These are phyloP conservation scores for Lasioglossum villosulum DNA, from an alignment of 2,888 invertebrate genomes.

Conservation along the genomic window DNA sequence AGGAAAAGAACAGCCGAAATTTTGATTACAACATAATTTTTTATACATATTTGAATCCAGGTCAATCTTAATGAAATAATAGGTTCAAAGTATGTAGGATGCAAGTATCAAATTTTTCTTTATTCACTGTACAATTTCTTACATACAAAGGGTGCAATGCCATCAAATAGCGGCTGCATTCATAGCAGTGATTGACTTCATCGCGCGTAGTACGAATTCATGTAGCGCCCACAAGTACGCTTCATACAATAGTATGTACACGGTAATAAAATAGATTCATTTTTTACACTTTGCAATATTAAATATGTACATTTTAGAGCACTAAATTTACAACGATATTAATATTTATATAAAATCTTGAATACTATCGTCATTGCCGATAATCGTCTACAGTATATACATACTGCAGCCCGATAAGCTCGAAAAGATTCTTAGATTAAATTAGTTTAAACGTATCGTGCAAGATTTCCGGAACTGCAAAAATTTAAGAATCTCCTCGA, in stretches of 20 bases:
- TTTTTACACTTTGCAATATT: conserved; percentile 59
- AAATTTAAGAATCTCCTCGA: background rate
- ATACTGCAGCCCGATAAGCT: background rate
- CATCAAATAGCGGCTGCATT: conserved; percentile 31
- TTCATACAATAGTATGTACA: conserved; percentile 53
- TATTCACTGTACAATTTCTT: conserved; percentile 69
- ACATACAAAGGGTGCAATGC: conserved; percentile 57
- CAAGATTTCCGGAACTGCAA: background rate
- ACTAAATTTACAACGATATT: conserved; percentile 35
- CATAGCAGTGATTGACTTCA: conserved; percentile 50
- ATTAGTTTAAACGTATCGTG: background rate
- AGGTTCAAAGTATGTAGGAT: background rate
- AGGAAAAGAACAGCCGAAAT: too few relatives aligned
- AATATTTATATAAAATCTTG: conserved; percentile 6
- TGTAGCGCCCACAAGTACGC: conserved; percentile 11
- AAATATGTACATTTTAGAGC: conserved; percentile 51
- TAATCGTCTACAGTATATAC: background rate
- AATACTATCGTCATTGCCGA: conserved; percentile 7
- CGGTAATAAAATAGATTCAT: conserved; percentile 61
- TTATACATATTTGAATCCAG: background rate
- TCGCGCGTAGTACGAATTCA: conserved; percentile 29
- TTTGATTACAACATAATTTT: background rate
- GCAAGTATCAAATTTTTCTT: conserved; percentile 55
- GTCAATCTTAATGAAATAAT: background rate
- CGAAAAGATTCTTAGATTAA: background rate